phyloP scores from a whole-genome alignment of 1,140 invertebrate genomes.

The Macrocentrus cingulum region DNA sequence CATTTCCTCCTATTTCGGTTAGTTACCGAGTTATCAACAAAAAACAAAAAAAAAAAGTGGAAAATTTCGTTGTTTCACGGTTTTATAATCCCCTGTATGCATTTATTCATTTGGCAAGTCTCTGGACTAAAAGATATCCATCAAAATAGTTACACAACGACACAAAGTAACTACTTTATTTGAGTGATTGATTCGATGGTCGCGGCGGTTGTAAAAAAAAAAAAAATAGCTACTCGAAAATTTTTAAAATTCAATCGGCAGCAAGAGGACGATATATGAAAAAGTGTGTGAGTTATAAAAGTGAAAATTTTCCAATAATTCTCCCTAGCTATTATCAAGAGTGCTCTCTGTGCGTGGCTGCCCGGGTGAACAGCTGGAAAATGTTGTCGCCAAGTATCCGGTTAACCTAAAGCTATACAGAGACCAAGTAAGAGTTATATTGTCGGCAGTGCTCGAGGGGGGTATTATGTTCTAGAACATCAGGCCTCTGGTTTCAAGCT shows the following conservation, averaged over 20 bases:
- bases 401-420: too few relatives aligned
- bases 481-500: constrained; percentile 9
- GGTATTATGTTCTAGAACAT: constrained; percentile 21
- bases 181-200: too few relatives aligned
- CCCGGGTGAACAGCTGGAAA: not conserved
- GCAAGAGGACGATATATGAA: too few relatives aligned
- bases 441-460: constrained; percentile 12
- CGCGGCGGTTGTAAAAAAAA: too few relatives aligned
- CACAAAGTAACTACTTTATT: too few relatives aligned
- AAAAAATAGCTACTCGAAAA: too few relatives aligned
- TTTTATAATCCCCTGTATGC: constrained; percentile 14
- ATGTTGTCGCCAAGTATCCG: not conserved
- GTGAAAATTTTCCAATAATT: not conserved
- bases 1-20: too few relatives aligned
- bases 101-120: constrained; percentile 9
- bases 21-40: too few relatives aligned
- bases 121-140: not conserved
- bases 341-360: too few relatives aligned
- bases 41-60: too few relatives aligned
- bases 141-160: constrained; percentile 1
- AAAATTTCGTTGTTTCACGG: too few relatives aligned
- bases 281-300: not conserved
- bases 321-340: not conserved
- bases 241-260: too few relatives aligned
- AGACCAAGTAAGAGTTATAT: constrained; percentile 16